Evolutionary conservation across 2,888 invertebrate genomes (phyloP).

Genomic region (Leucophora obtusa): DNA sequence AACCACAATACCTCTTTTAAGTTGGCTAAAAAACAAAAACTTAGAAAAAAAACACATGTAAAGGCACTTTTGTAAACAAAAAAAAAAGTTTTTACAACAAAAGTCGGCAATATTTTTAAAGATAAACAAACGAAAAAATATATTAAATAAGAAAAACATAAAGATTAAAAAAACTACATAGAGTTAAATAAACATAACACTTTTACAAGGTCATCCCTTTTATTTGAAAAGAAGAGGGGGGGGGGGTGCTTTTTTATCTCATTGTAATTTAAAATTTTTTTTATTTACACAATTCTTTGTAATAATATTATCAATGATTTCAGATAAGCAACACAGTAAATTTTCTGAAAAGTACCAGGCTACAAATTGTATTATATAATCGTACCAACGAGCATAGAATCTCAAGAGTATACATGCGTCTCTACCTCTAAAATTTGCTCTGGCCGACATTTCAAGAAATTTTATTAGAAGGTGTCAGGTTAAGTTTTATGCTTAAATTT

Average conservation of each 20-base stretch:
- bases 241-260: neutral
- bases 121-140: neutral
- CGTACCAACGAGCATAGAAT: too few relatives aligned
- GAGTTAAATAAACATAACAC: constrained; percentile 20
- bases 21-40: constrained; percentile 1
- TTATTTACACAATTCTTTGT: neutral
- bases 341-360: too few relatives aligned
- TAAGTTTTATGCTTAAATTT: too few relatives aligned
- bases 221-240: neutral
- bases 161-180: neutral
- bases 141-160: neutral
- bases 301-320: neutral
- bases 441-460: too few relatives aligned
- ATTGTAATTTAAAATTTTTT: neutral
- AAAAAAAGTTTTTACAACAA: neutral
- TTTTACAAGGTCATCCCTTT: constrained; percentile 36
- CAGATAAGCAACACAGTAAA: neutral
- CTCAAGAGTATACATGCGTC: too few relatives aligned
- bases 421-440: too few relatives aligned
- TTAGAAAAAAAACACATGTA: neutral
- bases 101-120: constrained; percentile 1
- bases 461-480: too few relatives aligned
- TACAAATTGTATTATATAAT: too few relatives aligned
- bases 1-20: neutral
- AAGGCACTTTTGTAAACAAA: neutral